Percentiles rank a stretch among this genome's conserved stretches.
phyloP scores from a whole-genome alignment of 2,113 vertebrate species.

The Tonatia bakeri region DNA sequence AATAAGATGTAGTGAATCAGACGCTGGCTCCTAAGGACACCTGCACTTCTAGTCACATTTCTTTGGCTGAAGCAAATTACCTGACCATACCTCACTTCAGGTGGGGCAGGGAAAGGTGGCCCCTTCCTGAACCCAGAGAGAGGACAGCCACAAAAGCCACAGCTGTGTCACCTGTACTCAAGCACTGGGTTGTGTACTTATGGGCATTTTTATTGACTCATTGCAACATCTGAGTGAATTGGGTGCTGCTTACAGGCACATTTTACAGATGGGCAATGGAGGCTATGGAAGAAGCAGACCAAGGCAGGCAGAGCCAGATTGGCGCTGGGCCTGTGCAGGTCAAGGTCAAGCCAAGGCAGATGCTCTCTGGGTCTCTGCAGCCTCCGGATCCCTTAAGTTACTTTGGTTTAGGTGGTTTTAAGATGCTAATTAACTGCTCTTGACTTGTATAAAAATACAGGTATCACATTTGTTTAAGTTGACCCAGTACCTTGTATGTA shows the following conservation, averaged over 20 bases:
- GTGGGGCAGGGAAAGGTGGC: background rate
- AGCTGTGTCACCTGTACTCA: background rate
- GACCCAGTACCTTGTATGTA: background rate
- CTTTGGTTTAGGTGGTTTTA: conserved; percentile 4
- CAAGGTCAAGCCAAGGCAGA: background rate
- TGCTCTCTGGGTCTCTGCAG: background rate
- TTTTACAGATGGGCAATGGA: background rate
- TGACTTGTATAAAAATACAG: conserved; percentile 44
- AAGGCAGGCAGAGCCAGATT: background rate
- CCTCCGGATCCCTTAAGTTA: background rate
- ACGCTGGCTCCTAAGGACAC: background rate
- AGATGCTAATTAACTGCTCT: conserved; percentile 34
- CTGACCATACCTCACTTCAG: background rate
- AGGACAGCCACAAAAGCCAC: background rate
- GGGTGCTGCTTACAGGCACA: background rate
- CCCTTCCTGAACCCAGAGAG: background rate
- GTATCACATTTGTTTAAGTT: conserved; percentile 21
- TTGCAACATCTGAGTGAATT: background rate
- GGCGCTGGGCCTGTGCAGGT: background rate
- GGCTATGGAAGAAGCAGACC: background rate
- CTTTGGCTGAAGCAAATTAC: background rate
- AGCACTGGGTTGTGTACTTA: background rate
- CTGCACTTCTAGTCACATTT: background rate
- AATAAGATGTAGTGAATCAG: background rate
- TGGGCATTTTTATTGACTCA: background rate